Percentiles rank a stretch among this genome's conserved stretches.
Conservation (phyloP, 1,140 invertebrate genomes). For the Sitophilus oryzae region DNA sequence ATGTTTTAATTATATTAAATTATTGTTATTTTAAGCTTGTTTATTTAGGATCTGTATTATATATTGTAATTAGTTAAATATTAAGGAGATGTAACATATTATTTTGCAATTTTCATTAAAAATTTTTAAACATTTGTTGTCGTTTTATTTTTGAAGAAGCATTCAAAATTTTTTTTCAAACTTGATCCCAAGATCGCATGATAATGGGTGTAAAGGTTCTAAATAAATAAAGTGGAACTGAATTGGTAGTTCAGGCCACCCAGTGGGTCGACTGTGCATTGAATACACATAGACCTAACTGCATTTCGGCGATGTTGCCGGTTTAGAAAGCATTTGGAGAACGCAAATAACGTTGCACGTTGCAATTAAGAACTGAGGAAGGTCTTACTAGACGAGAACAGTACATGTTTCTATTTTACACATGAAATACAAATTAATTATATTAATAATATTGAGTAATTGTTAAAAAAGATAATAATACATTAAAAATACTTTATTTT, state of each 20-base stretch:
- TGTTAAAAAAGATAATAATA: no score
- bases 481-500: no score
- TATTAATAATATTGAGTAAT: no score
- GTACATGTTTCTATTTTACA: no score
- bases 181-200: no score
- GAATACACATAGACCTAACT: not conserved
- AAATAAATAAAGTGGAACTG: not conserved
- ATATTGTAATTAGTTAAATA: conserved; percentile 32
- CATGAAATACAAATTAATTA: no score
- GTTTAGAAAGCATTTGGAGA: no score
- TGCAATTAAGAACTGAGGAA: no score
- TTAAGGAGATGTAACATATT: conserved; percentile 35
- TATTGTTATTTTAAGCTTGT: conserved; percentile 33
- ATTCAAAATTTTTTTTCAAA: no score
- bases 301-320: no score
- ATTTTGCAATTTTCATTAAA: conserved; percentile 36
- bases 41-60: conserved; percentile 26
- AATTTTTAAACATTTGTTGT: conserved; percentile 5
- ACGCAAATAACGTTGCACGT: no score
- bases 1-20: conserved; percentile 32
- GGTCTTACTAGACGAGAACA: no score
- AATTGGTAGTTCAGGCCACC: not conserved
- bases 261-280: not conserved
- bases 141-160: conserved; percentile 12
- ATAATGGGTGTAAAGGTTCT: not conserved